Evolutionary conservation across 2,888 invertebrate species (phyloP).

Genomic region (Agrotis segetum): DNA sequence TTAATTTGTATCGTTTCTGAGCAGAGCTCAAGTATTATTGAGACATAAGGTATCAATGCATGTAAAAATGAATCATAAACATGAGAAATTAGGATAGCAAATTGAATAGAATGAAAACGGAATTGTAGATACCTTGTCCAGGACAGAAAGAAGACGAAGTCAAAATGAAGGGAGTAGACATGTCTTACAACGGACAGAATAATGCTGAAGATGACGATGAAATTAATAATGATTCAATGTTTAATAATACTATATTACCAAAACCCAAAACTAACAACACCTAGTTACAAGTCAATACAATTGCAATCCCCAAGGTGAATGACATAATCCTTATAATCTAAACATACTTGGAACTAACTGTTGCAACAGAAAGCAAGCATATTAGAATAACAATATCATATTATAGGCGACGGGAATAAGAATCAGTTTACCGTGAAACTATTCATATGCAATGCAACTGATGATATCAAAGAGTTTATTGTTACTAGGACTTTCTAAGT

Average conservation of each 20-base stretch:
- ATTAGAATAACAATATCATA: slow-evolving; percentile 71
- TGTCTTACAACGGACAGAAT: background rate
- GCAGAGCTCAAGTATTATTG: background rate
- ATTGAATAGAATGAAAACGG: background rate
- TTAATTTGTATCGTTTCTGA: slow-evolving; percentile 16
- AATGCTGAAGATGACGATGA: background rate
- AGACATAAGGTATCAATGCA: background rate
- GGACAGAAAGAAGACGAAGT: background rate
- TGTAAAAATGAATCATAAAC: background rate
- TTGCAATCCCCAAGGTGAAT: slow-evolving; percentile 62
- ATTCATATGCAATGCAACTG: slow-evolving; percentile 60
- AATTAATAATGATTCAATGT: background rate
- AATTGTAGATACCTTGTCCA: background rate
- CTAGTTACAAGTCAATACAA: background rate
- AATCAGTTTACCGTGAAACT: slow-evolving; percentile 63
- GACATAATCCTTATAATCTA: slow-evolving; percentile 61
- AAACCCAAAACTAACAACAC: background rate
- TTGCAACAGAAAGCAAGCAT: slow-evolving; percentile 51
- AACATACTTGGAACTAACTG: slow-evolving; percentile 69
- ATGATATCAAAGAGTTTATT: slow-evolving; percentile 41
- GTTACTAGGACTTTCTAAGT: slow-evolving; percentile 6
- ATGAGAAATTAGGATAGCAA: background rate
- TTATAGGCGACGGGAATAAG: slow-evolving; percentile 63
- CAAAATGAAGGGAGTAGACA: background rate
- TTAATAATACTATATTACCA: background rate